These are phyloP conservation scores for Etheostoma cragini DNA, from an alignment of 2,113 vertebrate genomes.

Conservation along the genomic window DNA sequence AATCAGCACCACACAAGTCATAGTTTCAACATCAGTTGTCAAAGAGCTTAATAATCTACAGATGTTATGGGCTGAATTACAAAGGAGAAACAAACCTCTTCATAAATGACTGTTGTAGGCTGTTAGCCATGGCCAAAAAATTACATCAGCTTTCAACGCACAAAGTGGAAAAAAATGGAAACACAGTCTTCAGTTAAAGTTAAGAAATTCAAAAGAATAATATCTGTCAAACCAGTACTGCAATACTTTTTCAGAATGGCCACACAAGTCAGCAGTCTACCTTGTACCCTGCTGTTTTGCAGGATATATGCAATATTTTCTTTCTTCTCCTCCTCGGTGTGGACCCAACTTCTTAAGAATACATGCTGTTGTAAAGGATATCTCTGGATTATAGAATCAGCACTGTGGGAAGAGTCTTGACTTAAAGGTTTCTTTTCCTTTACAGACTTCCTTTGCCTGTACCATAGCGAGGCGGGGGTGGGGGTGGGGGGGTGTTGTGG, in stretches of 20 bases:
- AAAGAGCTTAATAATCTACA: conserved; percentile 47
- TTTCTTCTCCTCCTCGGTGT: conserved; percentile 71
- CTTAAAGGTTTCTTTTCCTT: conserved; percentile 85
- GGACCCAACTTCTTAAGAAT: conserved; percentile 84
- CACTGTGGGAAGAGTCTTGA: conserved; percentile 85
- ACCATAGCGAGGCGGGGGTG: conserved; percentile 22
- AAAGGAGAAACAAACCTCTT: conserved; percentile 34
- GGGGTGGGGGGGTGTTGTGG: conserved; percentile 32
- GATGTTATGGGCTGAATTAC: conserved; percentile 56
- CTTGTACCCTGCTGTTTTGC: conserved; percentile 73
- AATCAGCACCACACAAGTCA: conserved; percentile 20
- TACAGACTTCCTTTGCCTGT: conserved; percentile 82
- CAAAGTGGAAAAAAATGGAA: conserved; percentile 22
- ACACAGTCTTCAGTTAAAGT: conserved; percentile 24
- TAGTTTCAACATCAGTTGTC: conserved; percentile 46
- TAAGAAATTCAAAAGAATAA: conserved; percentile 42
- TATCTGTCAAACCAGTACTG: conserved; percentile 40
- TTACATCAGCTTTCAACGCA: conserved; percentile 44
- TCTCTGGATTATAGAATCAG: conserved; percentile 86
- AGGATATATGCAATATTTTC: conserved; percentile 78
- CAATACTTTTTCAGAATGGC: conserved; percentile 65
- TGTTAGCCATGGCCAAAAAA: conserved; percentile 38
- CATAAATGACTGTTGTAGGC: conserved; percentile 36
- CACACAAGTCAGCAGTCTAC: conserved; percentile 67
- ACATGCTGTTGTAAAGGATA: conserved; percentile 84